phyloP scores from a whole-genome alignment of 2,888 invertebrate species.

The Hydrotaea diabolus region DNA sequence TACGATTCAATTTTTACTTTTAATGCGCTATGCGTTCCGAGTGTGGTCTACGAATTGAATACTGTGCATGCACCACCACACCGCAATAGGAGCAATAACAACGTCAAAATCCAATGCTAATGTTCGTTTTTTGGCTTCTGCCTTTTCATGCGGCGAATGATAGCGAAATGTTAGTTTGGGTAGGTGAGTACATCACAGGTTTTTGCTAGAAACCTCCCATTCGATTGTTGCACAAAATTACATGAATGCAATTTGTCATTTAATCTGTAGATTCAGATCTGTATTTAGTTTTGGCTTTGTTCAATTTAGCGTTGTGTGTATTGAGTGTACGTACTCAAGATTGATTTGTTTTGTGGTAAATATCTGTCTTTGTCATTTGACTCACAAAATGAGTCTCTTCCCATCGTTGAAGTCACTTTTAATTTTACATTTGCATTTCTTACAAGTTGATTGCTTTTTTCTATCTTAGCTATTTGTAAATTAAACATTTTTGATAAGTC shows the following conservation, averaged over 20 bases:
- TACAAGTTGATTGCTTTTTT: conserved; percentile 19
- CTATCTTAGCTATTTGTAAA: not conserved
- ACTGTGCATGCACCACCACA: not conserved
- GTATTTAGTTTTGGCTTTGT: not conserved
- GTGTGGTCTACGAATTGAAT: not conserved
- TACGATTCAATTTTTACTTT: conserved; percentile 6
- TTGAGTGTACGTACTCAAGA: not conserved
- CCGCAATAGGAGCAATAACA: not conserved
- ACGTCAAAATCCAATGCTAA: not conserved
- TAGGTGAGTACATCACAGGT: not conserved
- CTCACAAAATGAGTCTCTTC: not conserved
- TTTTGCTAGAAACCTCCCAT: not conserved
- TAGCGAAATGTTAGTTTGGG: not conserved
- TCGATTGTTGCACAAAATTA: not conserved
- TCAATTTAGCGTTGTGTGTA: not conserved
- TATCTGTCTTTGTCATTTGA: conserved; percentile 5
- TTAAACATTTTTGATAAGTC: conserved; percentile 21
- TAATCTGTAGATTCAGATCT: not conserved
- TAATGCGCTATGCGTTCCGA: not conserved
- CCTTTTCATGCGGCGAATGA: not conserved
- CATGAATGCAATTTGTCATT: conserved; percentile 13
- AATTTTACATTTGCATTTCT: conserved; percentile 19
- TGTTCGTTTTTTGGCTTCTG: not conserved
- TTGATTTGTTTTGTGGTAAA: conserved; percentile 11
- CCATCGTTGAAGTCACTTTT: conserved; percentile 19